Conservation (phyloP, 2,797 vertebrate genomes). For the Neostethus bicornis region DNA sequence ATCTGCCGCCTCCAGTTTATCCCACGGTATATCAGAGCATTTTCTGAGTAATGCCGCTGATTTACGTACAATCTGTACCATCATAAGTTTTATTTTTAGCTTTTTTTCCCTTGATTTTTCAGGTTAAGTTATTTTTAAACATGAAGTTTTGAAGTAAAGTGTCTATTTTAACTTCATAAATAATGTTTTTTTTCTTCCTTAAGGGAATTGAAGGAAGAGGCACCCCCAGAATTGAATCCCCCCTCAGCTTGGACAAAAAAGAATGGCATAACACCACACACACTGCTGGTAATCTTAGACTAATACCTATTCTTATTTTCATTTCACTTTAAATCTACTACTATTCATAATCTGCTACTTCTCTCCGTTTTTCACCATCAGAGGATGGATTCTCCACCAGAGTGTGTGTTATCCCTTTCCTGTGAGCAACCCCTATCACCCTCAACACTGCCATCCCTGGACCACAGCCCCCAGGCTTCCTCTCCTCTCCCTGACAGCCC, state of each 20-base stretch:
- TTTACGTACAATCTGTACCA: slow-evolving; percentile 30
- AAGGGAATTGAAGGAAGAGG: slow-evolving; percentile 75
- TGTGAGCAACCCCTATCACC: slow-evolving; percentile 79
- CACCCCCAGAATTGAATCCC: slow-evolving; percentile 62
- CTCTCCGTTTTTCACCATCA: slow-evolving; percentile 46
- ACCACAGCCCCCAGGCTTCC: slow-evolving; percentile 77
- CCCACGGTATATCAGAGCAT: slow-evolving; percentile 31
- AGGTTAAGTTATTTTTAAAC: background rate
- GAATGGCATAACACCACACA: slow-evolving; percentile 79
- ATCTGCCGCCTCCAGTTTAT: slow-evolving; percentile 42
- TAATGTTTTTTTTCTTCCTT: slow-evolving; percentile 35
- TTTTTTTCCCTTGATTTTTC: background rate
- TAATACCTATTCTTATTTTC: slow-evolving; percentile 10
- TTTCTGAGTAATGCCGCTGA: slow-evolving; percentile 24
- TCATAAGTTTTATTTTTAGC: slow-evolving; percentile 9
- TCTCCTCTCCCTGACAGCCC: slow-evolving; percentile 66
- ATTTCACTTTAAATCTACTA: slow-evolving; percentile 14
- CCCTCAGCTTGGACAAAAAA: slow-evolving; percentile 65
- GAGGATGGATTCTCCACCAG: slow-evolving; percentile 85
- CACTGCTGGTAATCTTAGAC: slow-evolving; percentile 70
- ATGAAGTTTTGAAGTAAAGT: slow-evolving; percentile 11
- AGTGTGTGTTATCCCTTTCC: slow-evolving; percentile 81
- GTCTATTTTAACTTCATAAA: slow-evolving; percentile 1
- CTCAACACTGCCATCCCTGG: slow-evolving; percentile 78
- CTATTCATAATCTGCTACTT: slow-evolving; percentile 21